Conservation (phyloP, 2,113 vertebrate species). For the Brachirus orientalis region DNA sequence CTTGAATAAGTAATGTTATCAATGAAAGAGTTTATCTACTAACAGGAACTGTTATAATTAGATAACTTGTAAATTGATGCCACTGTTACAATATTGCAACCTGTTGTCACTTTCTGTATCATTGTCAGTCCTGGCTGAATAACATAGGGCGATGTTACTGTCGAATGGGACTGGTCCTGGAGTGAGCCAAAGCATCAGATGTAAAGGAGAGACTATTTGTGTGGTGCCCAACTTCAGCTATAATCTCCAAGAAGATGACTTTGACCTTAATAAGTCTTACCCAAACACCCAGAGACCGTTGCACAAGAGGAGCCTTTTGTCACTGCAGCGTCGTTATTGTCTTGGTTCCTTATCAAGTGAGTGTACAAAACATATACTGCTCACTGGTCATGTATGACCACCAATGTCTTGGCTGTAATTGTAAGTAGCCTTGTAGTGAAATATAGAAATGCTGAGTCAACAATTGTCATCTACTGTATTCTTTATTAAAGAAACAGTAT, state of each 20-base stretch:
- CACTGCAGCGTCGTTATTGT: slow-evolving; percentile 74
- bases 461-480: too few species aligned
- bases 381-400: too few species aligned
- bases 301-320: slow-evolving; percentile 65
- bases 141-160: slow-evolving; percentile 65
- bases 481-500: too few species aligned
- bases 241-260: slow-evolving; percentile 57
- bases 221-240: slow-evolving; percentile 42
- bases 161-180: slow-evolving; percentile 23
- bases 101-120: neutral
- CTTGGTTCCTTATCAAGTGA: slow-evolving; percentile 78
- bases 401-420: too few species aligned
- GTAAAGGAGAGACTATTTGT: slow-evolving; percentile 65
- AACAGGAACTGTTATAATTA: too few species aligned
- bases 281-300: slow-evolving; percentile 61
- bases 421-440: too few species aligned
- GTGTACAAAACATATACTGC: neutral
- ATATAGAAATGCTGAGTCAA: too few species aligned
- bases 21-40: too few species aligned
- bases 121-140: slow-evolving; percentile 9
- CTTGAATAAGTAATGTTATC: too few species aligned
- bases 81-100: neutral
- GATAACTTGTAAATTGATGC: too few species aligned
- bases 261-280: slow-evolving; percentile 76
- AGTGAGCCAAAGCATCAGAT: slow-evolving; percentile 3